phyloP scores from a whole-genome alignment of 1,140 invertebrate genomes.

The Cyrtorhinus lividipennis region DNA sequence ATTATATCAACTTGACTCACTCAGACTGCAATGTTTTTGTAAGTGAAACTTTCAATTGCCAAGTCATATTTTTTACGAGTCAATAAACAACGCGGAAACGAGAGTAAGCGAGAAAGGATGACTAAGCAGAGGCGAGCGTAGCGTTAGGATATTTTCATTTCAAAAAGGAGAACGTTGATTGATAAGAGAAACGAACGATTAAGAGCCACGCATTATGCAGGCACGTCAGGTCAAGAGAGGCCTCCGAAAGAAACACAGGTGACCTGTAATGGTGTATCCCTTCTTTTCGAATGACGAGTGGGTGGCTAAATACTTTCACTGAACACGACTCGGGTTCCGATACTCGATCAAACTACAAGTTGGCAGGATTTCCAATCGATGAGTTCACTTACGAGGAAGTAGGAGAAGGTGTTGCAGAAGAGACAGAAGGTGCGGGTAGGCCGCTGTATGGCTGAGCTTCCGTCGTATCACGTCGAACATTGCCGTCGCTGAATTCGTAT shows the following conservation, averaged over 20 bases:
- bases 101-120: too few relatives aligned
- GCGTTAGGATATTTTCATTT: too few relatives aligned
- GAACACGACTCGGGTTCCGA: background rate
- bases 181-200: background rate
- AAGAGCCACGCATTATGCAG: background rate
- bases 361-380: background rate
- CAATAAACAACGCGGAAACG: too few relatives aligned
- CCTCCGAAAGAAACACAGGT: background rate
- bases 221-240: background rate
- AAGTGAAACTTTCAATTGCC: too few relatives aligned
- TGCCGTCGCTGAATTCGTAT: conserved; percentile 80
- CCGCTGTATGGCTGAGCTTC: conserved; percentile 81
- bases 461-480: conserved; percentile 89
- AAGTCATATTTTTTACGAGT: too few relatives aligned
- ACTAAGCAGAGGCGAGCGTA: too few relatives aligned
- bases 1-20: too few relatives aligned
- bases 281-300: background rate
- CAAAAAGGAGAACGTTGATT: background rate
- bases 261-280: background rate
- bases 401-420: conserved; percentile 81
- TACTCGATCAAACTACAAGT: background rate
- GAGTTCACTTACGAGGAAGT: conserved; percentile 60
- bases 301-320: background rate
- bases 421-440: conserved; percentile 85
- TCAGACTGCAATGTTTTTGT: too few relatives aligned